Percentiles rank a stretch among this genome's conserved stretches.
These are phyloP conservation scores for Pipistrellus nathusii DNA, from an alignment of 2,797 vertebrate species.

Conservation along the genomic window DNA sequence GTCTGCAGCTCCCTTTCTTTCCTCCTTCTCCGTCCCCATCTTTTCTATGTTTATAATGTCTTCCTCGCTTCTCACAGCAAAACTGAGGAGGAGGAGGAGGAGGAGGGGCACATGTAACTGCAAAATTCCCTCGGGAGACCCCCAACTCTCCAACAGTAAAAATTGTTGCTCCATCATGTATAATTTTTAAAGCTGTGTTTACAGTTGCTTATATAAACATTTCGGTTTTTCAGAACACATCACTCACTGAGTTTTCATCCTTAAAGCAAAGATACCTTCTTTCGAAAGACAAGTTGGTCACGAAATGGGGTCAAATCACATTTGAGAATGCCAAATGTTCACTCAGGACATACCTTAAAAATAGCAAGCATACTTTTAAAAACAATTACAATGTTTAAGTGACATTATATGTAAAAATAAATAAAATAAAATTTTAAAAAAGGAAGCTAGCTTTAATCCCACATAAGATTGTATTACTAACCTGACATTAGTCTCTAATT, in stretches of 20 bases:
- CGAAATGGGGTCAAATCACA: not conserved
- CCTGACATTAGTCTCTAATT: not conserved
- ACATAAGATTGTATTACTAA: slow-evolving; percentile 1
- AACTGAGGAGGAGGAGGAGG: not conserved
- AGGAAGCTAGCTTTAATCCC: not conserved
- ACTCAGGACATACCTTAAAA: not conserved
- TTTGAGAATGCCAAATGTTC: slow-evolving; percentile 14
- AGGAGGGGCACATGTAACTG: not conserved
- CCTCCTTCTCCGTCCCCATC: not conserved
- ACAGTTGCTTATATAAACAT: not conserved
- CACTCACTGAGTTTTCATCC: not conserved
- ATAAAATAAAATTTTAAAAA: not conserved
- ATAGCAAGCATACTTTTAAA: not conserved
- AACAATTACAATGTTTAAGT: not conserved
- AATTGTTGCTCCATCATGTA: not conserved
- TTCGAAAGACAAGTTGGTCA: not conserved
- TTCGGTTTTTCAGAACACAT: not conserved
- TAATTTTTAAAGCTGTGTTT: slow-evolving; percentile 20
- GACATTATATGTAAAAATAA: not conserved
- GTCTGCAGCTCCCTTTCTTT: not conserved
- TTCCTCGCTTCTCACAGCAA: not conserved
- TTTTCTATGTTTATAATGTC: not conserved
- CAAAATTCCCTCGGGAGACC: not conserved
- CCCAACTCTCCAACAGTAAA: not conserved
- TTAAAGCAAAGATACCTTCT: slow-evolving; percentile 41